Evolutionary conservation across 2,797 vertebrate species (phyloP).

Genomic region (Argyrosomus regius): DNA sequence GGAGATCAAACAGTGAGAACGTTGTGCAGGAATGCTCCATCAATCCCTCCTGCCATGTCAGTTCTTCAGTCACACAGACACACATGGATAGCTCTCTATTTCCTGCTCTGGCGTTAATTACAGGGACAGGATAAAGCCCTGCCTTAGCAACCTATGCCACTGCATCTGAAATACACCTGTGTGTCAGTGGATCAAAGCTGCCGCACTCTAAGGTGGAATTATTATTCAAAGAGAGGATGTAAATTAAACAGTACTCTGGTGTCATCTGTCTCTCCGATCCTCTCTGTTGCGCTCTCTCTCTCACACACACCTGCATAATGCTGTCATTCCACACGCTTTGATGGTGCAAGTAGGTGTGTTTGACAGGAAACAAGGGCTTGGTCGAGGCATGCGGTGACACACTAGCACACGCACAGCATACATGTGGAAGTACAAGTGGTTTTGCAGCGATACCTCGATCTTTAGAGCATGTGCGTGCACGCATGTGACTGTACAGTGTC

Average conservation of each 20-base stretch:
- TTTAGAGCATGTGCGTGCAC: conserved; percentile 26
- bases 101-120: conserved; percentile 79
- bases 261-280: conserved; percentile 64
- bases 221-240: conserved; percentile 78
- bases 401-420: conserved; percentile 33
- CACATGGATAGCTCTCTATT: conserved; percentile 42
- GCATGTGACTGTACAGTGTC: conserved; percentile 49
- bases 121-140: conserved; percentile 73
- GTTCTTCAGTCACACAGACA: conserved; percentile 44
- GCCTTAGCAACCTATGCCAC: conserved; percentile 57
- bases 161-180: conserved; percentile 79
- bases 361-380: conserved; percentile 80
- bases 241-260: conserved; percentile 76
- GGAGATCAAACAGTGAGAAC: conserved; percentile 66
- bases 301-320: conserved; percentile 74
- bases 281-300: conserved; percentile 33
- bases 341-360: conserved; percentile 78
- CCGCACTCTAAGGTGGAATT: conserved; percentile 72
- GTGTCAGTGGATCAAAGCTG: conserved; percentile 81
- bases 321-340: conserved; percentile 79
- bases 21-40: conserved; percentile 61
- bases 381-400: conserved; percentile 73
- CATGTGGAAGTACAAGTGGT: conserved; percentile 44
- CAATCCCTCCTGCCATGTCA: conserved; percentile 38
- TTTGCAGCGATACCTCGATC: conserved; percentile 14